Evolutionary conservation across 2,797 vertebrate genomes (phyloP), one percentile per base, ranked within the genome.

Genomic region (Brachyalestes nurse): DNA sequence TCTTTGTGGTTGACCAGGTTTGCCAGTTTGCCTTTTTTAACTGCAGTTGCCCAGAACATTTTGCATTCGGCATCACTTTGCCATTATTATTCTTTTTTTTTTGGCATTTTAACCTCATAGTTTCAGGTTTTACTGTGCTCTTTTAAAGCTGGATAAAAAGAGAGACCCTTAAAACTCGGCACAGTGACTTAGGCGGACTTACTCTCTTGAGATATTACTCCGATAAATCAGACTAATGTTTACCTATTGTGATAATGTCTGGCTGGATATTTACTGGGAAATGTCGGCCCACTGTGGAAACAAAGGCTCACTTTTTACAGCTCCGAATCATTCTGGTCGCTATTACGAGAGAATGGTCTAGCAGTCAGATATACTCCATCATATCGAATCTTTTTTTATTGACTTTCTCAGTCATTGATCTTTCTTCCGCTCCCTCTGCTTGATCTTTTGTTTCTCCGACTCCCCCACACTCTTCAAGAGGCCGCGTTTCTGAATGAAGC

Each of bases 361-460:
- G 51, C 51, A 57, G 28, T 38, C 70, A 28, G 19, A 58, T 14
- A 60, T 4, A 42, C 71, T 73, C 53, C 19, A 4, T 65, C 45
- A 17, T 69, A 69, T 6, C 25, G 40, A 72, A 40, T 69, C 19
- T 17, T 51, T 73, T 49, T 65, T 51, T 78, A 78, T 77, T 72
- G 69, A 60, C 69, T 78, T 67, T 77, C 58, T 61, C 38, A 62
- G 28, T 40, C 45, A 62, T 69, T 49, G 72, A 34, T 14, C 6
- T 65, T 69, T 78, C 21, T 75, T 38, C 51, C 12, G 13, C 51
- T 60, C 61, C 75, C 67, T 58, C 75, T 65, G 38, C 49, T 78
- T 65, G 74, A 78, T 84, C 69, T 84, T 60, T 82, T 64, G 61
- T 51, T 78, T 64, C 61, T 28, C 28, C 5, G 55, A 57, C 73